Percentiles rank a stretch among this genome's conserved stretches.
phyloP scores from a whole-genome alignment of 2,797 vertebrate species.

The Schizothorax lantsangensis region DNA sequence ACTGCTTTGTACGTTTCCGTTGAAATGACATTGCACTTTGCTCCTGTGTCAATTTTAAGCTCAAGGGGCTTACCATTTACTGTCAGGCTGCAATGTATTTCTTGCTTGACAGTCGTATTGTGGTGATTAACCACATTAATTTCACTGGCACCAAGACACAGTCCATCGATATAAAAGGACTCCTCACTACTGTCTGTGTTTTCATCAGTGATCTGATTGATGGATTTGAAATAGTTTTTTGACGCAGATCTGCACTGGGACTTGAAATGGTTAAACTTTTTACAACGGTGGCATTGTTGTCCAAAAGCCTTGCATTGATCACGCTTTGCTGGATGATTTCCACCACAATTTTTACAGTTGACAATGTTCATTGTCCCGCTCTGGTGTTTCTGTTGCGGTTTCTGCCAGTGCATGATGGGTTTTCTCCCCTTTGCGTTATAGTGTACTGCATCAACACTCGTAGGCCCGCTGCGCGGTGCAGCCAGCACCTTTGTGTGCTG shows the following conservation, averaged over 20 bases:
- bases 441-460: neutral
- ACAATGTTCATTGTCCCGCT: neutral
- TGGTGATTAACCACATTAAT: neutral
- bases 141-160: neutral
- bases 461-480: neutral
- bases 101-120: neutral
- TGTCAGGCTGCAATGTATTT: neutral
- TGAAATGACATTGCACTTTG: conserved; percentile 13
- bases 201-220: neutral
- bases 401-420: no score
- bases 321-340: neutral
- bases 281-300: neutral
- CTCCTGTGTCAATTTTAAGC: conserved; percentile 20
- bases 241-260: neutral
- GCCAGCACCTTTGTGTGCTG: neutral
- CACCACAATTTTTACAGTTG: conserved; percentile 14
- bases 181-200: conserved; percentile 11
- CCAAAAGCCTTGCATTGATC: neutral
- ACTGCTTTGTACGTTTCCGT: neutral
- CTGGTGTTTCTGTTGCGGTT: no score
- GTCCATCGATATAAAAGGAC: neutral
- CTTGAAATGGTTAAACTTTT: conserved; percentile 4
- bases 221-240: neutral
- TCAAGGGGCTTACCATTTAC: conserved; percentile 18
- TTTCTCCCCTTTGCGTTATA: neutral